Evolutionary conservation across 2,797 vertebrate genomes (phyloP).

Genomic region (Silurus aristotelis): DNA sequence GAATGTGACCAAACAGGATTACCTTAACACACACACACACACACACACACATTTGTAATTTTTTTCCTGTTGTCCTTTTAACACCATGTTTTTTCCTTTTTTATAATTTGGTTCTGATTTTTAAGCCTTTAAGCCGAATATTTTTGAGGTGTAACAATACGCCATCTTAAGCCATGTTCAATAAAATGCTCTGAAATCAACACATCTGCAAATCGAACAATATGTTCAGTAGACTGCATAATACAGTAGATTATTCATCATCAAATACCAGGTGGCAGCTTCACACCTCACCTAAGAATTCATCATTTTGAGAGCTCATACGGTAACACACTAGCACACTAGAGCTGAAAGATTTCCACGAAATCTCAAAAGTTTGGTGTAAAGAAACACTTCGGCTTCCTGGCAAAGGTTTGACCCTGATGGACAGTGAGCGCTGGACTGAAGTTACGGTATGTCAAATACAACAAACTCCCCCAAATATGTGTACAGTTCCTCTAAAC

Average conservation of each 20-base stretch:
- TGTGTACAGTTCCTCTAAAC: background rate
- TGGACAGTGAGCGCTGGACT: background rate
- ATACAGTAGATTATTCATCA: background rate
- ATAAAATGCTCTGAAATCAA: background rate
- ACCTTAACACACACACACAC: slow-evolving; percentile 10
- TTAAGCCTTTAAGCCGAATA: background rate
- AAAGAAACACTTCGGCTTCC: background rate
- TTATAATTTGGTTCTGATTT: background rate
- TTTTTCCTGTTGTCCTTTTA: background rate
- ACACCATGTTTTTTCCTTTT: background rate
- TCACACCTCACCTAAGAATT: background rate
- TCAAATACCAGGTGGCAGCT: background rate
- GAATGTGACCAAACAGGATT: slow-evolving; percentile 29
- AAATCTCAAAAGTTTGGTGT: background rate
- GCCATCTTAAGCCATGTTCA: background rate
- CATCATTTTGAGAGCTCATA: background rate
- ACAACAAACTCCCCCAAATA: background rate
- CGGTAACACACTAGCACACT: background rate
- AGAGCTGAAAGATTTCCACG: background rate
- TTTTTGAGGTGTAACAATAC: background rate
- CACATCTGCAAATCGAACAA: background rate
- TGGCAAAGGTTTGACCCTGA: background rate
- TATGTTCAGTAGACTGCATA: background rate
- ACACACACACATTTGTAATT: background rate
- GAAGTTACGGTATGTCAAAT: background rate